These are phyloP conservation scores for Mythimna vitellina DNA, from an alignment of 2,888 invertebrate species.

Conservation along the genomic window DNA sequence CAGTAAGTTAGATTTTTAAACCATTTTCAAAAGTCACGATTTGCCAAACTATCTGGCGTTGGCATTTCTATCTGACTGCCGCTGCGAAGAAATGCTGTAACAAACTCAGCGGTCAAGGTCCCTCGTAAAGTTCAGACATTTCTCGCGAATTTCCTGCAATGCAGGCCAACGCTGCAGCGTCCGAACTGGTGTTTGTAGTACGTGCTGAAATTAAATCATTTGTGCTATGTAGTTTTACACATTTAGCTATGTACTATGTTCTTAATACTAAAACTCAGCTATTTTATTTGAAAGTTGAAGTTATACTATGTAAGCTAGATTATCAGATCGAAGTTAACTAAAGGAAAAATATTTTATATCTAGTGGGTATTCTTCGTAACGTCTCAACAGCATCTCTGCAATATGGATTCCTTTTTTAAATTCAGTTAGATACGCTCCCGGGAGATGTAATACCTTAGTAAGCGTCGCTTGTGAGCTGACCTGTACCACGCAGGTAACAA, in stretches of 20 bases:
- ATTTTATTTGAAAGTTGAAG: constrained; percentile 4
- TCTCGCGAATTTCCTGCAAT: constrained; percentile 21
- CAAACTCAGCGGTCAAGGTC: constrained; percentile 31
- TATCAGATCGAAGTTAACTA: not conserved
- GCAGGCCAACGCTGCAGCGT: not conserved
- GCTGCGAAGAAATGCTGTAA: constrained; percentile 7
- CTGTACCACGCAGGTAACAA: constrained; percentile 66
- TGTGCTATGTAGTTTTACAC: not conserved
- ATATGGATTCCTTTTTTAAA: constrained; percentile 37
- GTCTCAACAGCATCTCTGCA: constrained; percentile 11
- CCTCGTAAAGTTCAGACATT: constrained; percentile 22
- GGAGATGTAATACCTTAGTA: constrained; percentile 18
- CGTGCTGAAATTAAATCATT: constrained; percentile 21
- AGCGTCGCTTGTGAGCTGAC: constrained; percentile 54
- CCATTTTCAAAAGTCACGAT: not conserved
- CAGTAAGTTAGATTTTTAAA: not conserved
- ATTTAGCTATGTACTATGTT: not conserved
- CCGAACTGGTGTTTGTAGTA: not conserved
- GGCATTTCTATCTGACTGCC: constrained; percentile 24
- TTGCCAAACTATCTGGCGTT: not conserved
- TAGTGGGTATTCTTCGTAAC: not conserved
- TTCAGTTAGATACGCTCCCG: constrained; percentile 30
- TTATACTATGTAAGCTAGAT: not conserved
- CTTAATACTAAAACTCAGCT: not conserved
- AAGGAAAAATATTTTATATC: constrained; percentile 1